Evolutionary conservation across 2,888 invertebrate genomes (phyloP), one percentile per base, ranked within the genome.

Genomic region (Cistogaster globosa): DNA sequence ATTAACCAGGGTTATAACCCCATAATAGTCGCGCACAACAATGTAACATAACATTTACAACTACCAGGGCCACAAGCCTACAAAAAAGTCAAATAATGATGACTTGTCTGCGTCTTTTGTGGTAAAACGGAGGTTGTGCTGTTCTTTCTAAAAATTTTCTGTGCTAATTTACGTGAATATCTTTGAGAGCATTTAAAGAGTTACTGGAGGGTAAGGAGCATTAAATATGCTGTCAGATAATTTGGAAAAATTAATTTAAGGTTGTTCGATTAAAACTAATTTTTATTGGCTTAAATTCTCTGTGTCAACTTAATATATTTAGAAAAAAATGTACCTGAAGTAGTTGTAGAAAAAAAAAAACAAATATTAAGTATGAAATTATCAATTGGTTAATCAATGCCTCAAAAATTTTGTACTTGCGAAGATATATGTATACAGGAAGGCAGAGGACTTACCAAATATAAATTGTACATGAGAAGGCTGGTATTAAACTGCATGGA

Each of bases 1-100:
- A 87, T 87, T 85, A 86, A 87, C 83, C 79, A 51, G 75, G 75
- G 48, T 58, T 76, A 69, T 69, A 82, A 82, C 76, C 82, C 71
- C 76, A 82, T 76, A 57, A 76, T 68, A 74, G 68, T 74, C 18
- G 32, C 32, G 26, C 26, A 55, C 42, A 69, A 51, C 51, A 87
- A 82, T 69, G 53, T 51, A 18, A 38, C n/a, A 26, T 36, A 51
- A 67, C 68, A 63, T 72, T 74, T 53, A 67, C 58, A 26, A 7
- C 3, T 22, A 26, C 20, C 16, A 18, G 22, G 9, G 20, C 20
- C 11, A 36, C 36, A 36, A 32, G 14, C 62, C 14, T 14, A 20
- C 18, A 20, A 20, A 62, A 7, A 42, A 20, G 62, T n/a, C 42
- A 53, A 63, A n/a, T 26, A 63, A 63, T 55, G 14, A 75, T 55